Base-by-base conservation (phyloP, 1,140 invertebrate species). In the Hypothenemus hampei region DNA sequence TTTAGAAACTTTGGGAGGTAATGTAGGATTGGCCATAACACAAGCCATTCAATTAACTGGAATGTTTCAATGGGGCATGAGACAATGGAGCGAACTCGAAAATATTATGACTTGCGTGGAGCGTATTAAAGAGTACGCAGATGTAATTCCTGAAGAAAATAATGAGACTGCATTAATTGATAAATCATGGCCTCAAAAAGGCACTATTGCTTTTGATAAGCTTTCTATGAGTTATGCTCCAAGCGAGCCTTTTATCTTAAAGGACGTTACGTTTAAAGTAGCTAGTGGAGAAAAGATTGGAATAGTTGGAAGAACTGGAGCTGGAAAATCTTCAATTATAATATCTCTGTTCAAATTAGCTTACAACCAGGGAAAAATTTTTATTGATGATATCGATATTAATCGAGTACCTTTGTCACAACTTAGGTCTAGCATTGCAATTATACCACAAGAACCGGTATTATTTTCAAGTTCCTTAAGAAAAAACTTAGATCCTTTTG, bases 401-500 rank as follows among this genome's bases (percentile, higher is more conserved):
- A 72, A 73, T 5, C 69, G 64, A 2, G 69, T 93, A 23, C 77
- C 81, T 0, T 69, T 93, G 4, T 78, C 82, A 41, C 78, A 84
- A 15, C 70, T 94, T 1, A 74, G 91, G 44, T 77, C 78, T 1
- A 80, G 79, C 48, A 82, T 93, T 7, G 84, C 86, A 1, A 89
- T 91, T 31, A 90, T 92, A 59, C 91, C 91, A 4, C 90, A 93
- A 72, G 85, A 84, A 54, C 88, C 89, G 1, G 81, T 92, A 1
- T 72, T 93, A 0, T 94, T 93, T 69, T 86, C 83, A 8, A 89
- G 87, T 0, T 82, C 81, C 6, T 62, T 93, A 39, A 77, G 91
- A 13, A 84, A 83, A 62, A 94, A 95, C 70, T 73, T 95, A 60
- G 91, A 94, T 75, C 91, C 91, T 0, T 92, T 91, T 64, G 77